phyloP scores from a whole-genome alignment of 2,797 vertebrate genomes.

The Neoniphon sammara region DNA sequence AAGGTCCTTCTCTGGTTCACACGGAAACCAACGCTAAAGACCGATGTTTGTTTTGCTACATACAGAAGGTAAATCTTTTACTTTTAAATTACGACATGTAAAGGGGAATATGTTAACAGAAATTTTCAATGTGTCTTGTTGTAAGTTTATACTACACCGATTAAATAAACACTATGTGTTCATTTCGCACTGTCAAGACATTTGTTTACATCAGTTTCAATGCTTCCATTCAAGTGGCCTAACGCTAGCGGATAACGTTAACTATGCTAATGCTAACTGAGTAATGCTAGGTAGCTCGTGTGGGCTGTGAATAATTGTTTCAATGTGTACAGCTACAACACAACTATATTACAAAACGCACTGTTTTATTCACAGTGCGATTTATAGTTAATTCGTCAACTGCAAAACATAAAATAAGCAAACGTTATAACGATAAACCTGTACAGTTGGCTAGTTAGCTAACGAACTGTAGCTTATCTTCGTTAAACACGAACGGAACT shows the following conservation, averaged over 20 bases:
- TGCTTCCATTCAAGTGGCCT: constrained; percentile 41
- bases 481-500: background rate
- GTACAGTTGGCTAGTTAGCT: background rate
- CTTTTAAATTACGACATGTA: background rate
- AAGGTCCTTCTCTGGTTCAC: constrained; percentile 70
- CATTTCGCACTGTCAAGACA: constrained; percentile 15
- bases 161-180: background rate
- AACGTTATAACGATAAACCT: background rate
- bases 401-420: background rate
- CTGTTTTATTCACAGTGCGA: background rate
- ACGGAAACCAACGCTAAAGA: constrained; percentile 67
- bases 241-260: constrained; percentile 35
- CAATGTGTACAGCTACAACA: background rate
- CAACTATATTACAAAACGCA: background rate
- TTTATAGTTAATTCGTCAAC: background rate
- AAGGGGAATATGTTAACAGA: accelerated
- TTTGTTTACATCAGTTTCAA: constrained; percentile 67
- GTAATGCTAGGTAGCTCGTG: background rate
- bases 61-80: constrained; percentile 73
- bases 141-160: accelerated
- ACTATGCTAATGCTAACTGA: constrained; percentile 46
- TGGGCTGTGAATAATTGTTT: background rate
- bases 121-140: accelerated
- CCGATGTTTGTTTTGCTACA: constrained; percentile 81
- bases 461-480: constrained; percentile 1